Base-by-base conservation (phyloP, 2,797 vertebrate species). In the Argentina silus region DNA sequence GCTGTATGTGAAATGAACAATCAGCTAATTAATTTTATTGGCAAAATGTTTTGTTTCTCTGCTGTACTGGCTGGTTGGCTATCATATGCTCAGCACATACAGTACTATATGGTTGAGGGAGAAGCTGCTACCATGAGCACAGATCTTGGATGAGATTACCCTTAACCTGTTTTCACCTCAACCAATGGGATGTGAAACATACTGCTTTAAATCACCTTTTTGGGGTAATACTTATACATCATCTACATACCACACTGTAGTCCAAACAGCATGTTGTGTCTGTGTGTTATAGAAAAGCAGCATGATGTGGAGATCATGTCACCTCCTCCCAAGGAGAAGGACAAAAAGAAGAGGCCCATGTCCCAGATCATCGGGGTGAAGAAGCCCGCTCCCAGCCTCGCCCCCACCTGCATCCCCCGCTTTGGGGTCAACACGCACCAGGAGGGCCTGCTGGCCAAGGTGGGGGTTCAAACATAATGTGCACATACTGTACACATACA, bases 261-360 rank as follows among this genome's bases (percentile, higher is more conserved):
- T n/a, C n/a, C n/a, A n/a, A n/a, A n/a, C n/a, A n/a, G n/a, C n/a
- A n/a, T n/a, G n/a, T n/a, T n/a, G n/a, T n/a, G n/a, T n/a, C n/a
- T n/a, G n/a, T n/a, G n/a, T n/a, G n/a, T n/a, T n/a, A n/a, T n/a
- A n/a, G 97, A 98, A 83, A 97, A 96, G 81, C 95, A 94, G 83
- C 93, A 97, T 11, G 97, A 97, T 21, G 91, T 97, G 92, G 97
- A 98, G 83, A 91, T 97, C 66, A 85, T 95, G 72, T 87, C 92
- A 2, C 86, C 86, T 0, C 75, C 87, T 15, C 12, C 82, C 0
- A 94, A 93, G 78, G 95, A 96, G 70, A 94, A 93, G 88, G 94
- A 97, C 86, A 93, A 95, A 86, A 94, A 93, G 79, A 92, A 91
- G 21, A 86, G 85, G 48, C 95, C 95, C 0, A 94, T 97, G 96